Conservation (phyloP, 2,797 vertebrate genomes). For the Cyprinodon diabolis region DNA sequence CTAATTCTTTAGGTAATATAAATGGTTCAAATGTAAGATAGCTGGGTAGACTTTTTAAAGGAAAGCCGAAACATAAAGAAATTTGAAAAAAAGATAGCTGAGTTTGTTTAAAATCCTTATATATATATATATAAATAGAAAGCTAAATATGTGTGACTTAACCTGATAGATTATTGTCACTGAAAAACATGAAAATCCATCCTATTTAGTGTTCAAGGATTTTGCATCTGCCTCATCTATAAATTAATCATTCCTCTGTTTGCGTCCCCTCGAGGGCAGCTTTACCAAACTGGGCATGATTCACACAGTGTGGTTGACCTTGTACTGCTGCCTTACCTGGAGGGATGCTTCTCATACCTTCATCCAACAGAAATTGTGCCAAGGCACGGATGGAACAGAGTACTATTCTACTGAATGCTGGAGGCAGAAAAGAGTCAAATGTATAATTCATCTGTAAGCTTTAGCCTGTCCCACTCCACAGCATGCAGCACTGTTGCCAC, state of each 20-base stretch:
- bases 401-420: slow-evolving; percentile 20
- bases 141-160: background rate
- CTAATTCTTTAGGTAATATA: slow-evolving; percentile 49
- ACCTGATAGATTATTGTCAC: background rate
- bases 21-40: slow-evolving; percentile 4
- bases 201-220: background rate
- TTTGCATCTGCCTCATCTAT: slow-evolving; percentile 37
- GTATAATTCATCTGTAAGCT: slow-evolving; percentile 22
- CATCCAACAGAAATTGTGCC: slow-evolving; percentile 18
- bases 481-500: background rate
- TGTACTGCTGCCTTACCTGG: slow-evolving; percentile 26
- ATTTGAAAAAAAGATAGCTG: background rate
- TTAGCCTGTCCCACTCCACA: background rate
- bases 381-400: slow-evolving; percentile 16
- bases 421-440: slow-evolving; percentile 28
- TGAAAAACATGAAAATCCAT: background rate
- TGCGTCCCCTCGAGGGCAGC: slow-evolving; percentile 5
- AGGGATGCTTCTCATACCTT: slow-evolving; percentile 13
- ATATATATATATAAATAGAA: background rate
- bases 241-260: slow-evolving; percentile 20
- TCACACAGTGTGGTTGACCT: slow-evolving; percentile 44
- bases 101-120: no score
- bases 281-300: slow-evolving; percentile 9
- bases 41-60: slow-evolving; percentile 5
- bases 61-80: background rate